phyloP scores from a whole-genome alignment of 2,888 invertebrate species.

The Liopterus haemorrhoidalis region DNA sequence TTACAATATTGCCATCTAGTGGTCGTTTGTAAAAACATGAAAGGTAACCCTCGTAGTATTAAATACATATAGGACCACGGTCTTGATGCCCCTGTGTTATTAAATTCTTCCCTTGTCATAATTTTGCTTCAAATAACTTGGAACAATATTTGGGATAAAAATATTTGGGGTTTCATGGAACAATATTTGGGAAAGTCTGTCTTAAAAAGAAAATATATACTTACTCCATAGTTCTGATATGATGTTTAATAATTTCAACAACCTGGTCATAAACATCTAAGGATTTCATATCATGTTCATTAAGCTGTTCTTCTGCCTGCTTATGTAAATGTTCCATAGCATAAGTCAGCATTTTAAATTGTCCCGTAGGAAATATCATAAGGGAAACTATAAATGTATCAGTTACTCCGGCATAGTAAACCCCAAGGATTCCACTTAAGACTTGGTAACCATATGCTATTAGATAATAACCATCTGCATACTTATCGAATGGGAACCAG shows the following conservation, averaged over 20 bases:
- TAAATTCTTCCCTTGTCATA: too few relatives aligned
- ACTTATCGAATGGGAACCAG: conserved; percentile 1
- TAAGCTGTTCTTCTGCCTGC: not conserved
- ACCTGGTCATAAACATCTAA: conserved; percentile 10
- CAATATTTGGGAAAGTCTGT: too few relatives aligned
- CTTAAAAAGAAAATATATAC: too few relatives aligned
- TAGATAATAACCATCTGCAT: not conserved
- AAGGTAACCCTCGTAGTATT: too few relatives aligned
- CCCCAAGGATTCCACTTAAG: conserved; percentile 4
- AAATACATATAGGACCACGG: too few relatives aligned
- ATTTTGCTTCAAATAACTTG: too few relatives aligned
- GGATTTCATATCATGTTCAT: not conserved
- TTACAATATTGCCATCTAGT: too few relatives aligned
- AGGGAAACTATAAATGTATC: conserved; percentile 18
- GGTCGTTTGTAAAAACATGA: too few relatives aligned
- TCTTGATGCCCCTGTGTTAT: too few relatives aligned
- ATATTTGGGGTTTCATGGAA: too few relatives aligned
- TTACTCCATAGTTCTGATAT: conserved; percentile 19
- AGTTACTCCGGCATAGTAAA: conserved; percentile 11
- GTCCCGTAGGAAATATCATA: conserved; percentile 20
- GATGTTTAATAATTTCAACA: conserved; percentile 16
- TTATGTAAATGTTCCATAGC: conserved; percentile 7
- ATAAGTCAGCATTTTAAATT: conserved; percentile 17
- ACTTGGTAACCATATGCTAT: conserved; percentile 7
- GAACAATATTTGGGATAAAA: too few relatives aligned